Conservation (phyloP, 2,797 vertebrate species). For the Halcyon chelicuti region DNA sequence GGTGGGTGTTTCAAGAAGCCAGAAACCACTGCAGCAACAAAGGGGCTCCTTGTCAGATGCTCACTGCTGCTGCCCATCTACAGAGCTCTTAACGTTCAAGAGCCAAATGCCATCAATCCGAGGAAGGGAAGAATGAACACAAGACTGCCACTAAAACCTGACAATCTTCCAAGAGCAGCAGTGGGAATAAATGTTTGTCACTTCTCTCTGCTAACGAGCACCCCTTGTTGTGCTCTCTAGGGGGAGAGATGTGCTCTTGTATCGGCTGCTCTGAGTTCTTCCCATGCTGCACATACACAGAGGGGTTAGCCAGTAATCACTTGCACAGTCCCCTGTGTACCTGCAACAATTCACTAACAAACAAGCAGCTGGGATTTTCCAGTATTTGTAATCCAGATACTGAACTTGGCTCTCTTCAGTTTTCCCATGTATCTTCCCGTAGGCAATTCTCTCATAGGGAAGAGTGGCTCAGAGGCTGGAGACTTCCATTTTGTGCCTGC, state of each 20-base stretch:
- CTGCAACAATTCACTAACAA: neutral
- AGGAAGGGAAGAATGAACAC: neutral
- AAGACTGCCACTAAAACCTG: neutral
- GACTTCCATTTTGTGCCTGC: neutral
- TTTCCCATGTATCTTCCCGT: neutral
- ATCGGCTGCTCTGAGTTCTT: neutral
- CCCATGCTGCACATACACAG: neutral
- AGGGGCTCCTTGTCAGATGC: neutral
- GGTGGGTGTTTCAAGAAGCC: neutral
- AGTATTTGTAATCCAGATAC: neutral
- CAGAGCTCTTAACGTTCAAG: neutral
- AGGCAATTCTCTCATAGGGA: neutral
- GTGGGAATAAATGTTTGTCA: neutral
- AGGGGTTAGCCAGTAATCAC: neutral
- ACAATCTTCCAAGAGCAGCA: neutral
- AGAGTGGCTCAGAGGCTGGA: neutral
- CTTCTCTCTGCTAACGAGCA: neutral
- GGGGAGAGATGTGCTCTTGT: neutral
- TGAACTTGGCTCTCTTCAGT: neutral
- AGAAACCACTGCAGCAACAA: neutral
- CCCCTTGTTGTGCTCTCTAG: neutral
- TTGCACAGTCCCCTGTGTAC: neutral
- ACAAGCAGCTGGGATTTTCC: neutral
- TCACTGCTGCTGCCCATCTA: neutral
- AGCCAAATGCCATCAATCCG: neutral